Base-by-base conservation (phyloP, 92 coral and sea anemone species). In the Diadumene lineata region DNA sequence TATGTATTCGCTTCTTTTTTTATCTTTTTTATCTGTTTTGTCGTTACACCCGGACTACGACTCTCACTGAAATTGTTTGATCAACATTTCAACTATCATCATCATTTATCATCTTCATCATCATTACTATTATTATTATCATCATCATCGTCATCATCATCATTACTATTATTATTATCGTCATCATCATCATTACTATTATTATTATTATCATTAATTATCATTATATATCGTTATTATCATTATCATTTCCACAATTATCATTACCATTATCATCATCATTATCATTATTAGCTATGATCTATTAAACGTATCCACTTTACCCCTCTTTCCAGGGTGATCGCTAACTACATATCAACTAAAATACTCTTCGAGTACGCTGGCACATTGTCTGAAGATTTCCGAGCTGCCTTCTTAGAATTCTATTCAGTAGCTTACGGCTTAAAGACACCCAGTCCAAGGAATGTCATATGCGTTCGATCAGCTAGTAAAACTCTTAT, bases 391-490 rank as follows among this genome's bases (percentile, higher is more conserved):
- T 78, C 94, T 31, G 31, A 27, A 50, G 73, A 74, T 1, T 62
- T 75, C 34, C 88, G 87, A 23, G 77, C 50, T 1, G 76, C 72
- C 1, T 89, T 85, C 71, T 17, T 78, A 67, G 60, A 56, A 1
- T 93, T 70, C 53, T 78, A 80, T 21, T 50, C 32, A 16, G 73
- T 43, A 11, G 84, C 76, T 60, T 93, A 87, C 56, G 98, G 98
- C 19, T 57, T 87, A 19, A 68, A 72, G 66, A 70, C 79, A 46
- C 63, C 81, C 58, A 87, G 82, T 64, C 80, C 81, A 25, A 56
- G 84, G 34, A 90, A 97, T 97, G 75, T 84, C 7, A 68, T 91
- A 26, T 94, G 98, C 71, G 92, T 92, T 21, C 82, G 92, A 11
- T 84, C 92, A 8, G 82, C 92, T 2, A 86, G 80, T 66, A 1